phyloP scores from a whole-genome alignment of 2,888 invertebrate genomes.

The Perizoma affinitatum region DNA sequence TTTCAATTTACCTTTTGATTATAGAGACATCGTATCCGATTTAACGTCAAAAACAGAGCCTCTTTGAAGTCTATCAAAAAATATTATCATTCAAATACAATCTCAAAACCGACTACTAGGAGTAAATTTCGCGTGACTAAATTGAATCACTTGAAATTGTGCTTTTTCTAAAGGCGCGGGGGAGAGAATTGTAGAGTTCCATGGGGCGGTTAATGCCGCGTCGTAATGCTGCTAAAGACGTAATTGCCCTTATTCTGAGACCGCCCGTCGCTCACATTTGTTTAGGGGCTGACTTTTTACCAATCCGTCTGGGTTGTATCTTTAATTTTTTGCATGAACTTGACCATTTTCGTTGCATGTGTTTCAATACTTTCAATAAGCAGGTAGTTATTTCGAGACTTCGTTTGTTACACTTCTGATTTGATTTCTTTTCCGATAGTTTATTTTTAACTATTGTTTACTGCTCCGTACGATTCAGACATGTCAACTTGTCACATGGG shows the following conservation, averaged over 20 bases:
- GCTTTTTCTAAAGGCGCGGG: constrained; percentile 42
- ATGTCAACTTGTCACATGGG: constrained; percentile 26
- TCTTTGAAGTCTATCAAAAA: background rate
- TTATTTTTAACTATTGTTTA: constrained; percentile 20
- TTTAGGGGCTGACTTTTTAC: constrained; percentile 42
- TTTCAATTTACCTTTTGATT: background rate
- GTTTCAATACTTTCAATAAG: constrained; percentile 10
- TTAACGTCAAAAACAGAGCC: constrained; percentile 1
- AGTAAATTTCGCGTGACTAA: constrained; percentile 38
- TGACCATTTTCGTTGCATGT: constrained; percentile 41
- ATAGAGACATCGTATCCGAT: constrained; percentile 3
- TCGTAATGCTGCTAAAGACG: constrained; percentile 56
- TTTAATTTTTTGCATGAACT: constrained; percentile 38
- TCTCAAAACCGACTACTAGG: background rate
- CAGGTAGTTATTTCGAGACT: constrained; percentile 28
- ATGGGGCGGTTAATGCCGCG: constrained; percentile 56
- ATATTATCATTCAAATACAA: background rate
- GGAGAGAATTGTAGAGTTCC: constrained; percentile 51
- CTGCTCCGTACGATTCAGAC: constrained; percentile 22
- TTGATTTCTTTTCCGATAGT: background rate
- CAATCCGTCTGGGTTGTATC: constrained; percentile 3
- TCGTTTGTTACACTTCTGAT: constrained; percentile 3
- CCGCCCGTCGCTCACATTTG: constrained; percentile 43
- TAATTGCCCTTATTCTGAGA: constrained; percentile 54
- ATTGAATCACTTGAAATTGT: constrained; percentile 42